Evolutionary conservation across 2,113 vertebrate species (phyloP).

Genomic region (Aldabrachelys gigantea): DNA sequence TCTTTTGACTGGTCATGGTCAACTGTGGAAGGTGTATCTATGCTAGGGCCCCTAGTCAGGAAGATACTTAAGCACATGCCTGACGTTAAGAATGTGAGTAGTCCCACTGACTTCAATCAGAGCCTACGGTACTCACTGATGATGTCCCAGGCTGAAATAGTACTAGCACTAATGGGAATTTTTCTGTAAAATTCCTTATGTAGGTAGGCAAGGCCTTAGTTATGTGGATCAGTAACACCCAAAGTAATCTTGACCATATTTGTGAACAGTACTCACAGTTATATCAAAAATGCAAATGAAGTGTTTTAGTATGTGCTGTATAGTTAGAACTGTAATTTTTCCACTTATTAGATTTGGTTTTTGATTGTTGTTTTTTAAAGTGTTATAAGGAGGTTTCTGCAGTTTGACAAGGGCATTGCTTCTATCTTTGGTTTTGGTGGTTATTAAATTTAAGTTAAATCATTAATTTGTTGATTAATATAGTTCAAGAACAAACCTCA

Average conservation of each 20-base stretch:
- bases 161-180: not conserved
- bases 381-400: not conserved
- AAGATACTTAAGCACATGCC: not conserved
- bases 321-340: not conserved
- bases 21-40: not conserved
- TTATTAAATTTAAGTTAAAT: not conserved
- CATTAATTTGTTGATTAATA: not conserved
- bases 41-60: accelerated
- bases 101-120: not conserved
- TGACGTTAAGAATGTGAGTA: not conserved
- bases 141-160: no score
- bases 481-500: not conserved
- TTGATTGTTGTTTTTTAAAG: not conserved
- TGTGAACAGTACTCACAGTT: not conserved
- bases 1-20: not conserved
- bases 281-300: constrained; percentile 22
- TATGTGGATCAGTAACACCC: not conserved
- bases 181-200: constrained; percentile 29
- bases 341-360: not conserved
- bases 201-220: constrained; percentile 6
- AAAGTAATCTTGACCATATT: not conserved
- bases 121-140: not conserved
- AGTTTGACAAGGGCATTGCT: not conserved
- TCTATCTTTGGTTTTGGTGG: not conserved
- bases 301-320: constrained; percentile 40